Evolutionary conservation across 2,797 vertebrate genomes (phyloP), one percentile per base, ranked within the genome.

Genomic region (Tympanoctomys barrerae): DNA sequence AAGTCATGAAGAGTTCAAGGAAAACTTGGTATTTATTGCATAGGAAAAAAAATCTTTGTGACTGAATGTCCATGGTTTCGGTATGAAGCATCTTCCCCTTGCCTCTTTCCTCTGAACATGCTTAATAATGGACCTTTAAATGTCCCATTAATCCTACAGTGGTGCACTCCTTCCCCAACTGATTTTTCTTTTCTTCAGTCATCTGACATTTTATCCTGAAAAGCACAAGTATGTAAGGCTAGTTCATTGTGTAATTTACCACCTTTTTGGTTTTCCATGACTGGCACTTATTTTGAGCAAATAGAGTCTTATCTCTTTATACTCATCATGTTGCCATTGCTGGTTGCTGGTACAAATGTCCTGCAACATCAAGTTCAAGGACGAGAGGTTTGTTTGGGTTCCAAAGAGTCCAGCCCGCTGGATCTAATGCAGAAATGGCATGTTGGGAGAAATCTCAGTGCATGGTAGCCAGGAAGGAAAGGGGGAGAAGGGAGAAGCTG

Each of bases 1-100:
- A 66, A 81, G 95, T 87, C 64, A 66, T 59, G 54, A 77, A 54
- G 59, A 70, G 46, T 94, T 95, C 52, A 95, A 83, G 73, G 57
- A 78, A 92, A 95, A 3, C 16, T 85, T 88, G 11, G 2, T 61
- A 61, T 70, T 52, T 75, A 79, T 24, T 71, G 3, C 39, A 83
- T 52, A 86, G 14, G 59, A 7, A 79, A 66, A 59, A 42, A 42
- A 42, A 42, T 42, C 54, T 84, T 91, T 80, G 22, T 77, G 24
- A 81, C 59, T 57, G 77, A 89, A 87, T 54, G 24, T 46, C n/a
- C 81, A 16, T 36, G 61, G 26, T 12, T 79, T 86, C 12, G 18
- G 14, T 18, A 39, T 46, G 61, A 19, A 49, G 13, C 8, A 9
- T 3, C n/a, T 64, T 66, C 66, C 46, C 22, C 10, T 21, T 42